Conservation (phyloP, 2,113 vertebrate species). For the Enhydra lutris region DNA sequence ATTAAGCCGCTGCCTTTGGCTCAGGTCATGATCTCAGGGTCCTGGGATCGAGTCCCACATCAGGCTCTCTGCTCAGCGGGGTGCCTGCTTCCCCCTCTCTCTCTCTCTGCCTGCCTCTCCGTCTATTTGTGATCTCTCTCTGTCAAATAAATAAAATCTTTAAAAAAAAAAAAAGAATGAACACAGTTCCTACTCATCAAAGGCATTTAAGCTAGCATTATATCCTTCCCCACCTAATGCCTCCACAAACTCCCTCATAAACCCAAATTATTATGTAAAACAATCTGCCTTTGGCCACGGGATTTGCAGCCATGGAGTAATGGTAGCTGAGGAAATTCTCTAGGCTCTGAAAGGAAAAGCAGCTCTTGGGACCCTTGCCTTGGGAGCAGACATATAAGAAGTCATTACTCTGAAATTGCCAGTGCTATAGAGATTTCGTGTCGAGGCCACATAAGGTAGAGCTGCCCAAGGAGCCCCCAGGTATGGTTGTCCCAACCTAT, state of each 20-base stretch:
- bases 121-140: too few species aligned
- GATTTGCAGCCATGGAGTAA: not conserved
- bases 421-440: not conserved
- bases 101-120: too few species aligned
- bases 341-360: not conserved
- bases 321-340: not conserved
- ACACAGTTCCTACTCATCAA: not conserved
- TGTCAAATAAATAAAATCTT: too few species aligned
- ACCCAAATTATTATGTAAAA: not conserved
- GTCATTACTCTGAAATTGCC: not conserved
- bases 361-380: not conserved
- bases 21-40: too few species aligned
- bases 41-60: too few species aligned
- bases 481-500: not conserved
- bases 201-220: not conserved
- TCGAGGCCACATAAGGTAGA: not conserved
- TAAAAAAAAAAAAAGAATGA: too few species aligned
- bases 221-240: not conserved
- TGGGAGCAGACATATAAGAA: not conserved
- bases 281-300: not conserved
- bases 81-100: too few species aligned
- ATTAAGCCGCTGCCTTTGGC: too few species aligned
- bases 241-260: not conserved
- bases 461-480: not conserved
- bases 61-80: too few species aligned